phyloP scores from a whole-genome alignment of 2,797 vertebrate genomes.

The Enteromius unitaeniatus region DNA sequence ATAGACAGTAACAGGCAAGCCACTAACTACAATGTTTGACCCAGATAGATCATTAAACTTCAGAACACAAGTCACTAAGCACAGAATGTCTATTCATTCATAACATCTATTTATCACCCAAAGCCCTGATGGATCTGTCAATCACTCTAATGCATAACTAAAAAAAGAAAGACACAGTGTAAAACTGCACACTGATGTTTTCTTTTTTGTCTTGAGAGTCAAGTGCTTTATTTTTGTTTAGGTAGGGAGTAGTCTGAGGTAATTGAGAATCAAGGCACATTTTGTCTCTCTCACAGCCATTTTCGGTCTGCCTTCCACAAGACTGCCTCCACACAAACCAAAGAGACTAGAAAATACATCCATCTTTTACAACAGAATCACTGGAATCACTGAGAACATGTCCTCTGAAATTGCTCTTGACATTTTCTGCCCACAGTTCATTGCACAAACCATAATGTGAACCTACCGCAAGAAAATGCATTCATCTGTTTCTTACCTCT shows the following conservation, averaged over 20 bases:
- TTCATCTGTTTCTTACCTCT: constrained; percentile 61
- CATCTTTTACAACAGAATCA: constrained; percentile 35
- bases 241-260: constrained; percentile 19
- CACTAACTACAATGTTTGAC: constrained; percentile 30
- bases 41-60: constrained; percentile 20
- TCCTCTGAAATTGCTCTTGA: constrained; percentile 56
- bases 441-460: constrained; percentile 52
- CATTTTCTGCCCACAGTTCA: constrained; percentile 37
- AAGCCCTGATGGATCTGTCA: constrained; percentile 14
- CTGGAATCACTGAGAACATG: constrained; percentile 26
- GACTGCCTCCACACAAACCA: constrained; percentile 32
- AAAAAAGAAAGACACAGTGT: constrained; percentile 9
- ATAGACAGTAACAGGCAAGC: constrained; percentile 5
- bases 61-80: neutral
- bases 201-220: neutral
- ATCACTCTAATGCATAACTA: neutral
- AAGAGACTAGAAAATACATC: constrained; percentile 35
- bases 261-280: constrained; percentile 45
- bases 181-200: constrained; percentile 6
- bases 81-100: neutral
- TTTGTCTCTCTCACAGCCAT: constrained; percentile 28
- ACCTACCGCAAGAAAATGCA: constrained; percentile 35
- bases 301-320: constrained; percentile 26
- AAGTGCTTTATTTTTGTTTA: constrained; percentile 26
- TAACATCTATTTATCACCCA: constrained; percentile 6